Base-by-base conservation (phyloP, 2,797 vertebrate species). In the Neostethus bicornis region DNA sequence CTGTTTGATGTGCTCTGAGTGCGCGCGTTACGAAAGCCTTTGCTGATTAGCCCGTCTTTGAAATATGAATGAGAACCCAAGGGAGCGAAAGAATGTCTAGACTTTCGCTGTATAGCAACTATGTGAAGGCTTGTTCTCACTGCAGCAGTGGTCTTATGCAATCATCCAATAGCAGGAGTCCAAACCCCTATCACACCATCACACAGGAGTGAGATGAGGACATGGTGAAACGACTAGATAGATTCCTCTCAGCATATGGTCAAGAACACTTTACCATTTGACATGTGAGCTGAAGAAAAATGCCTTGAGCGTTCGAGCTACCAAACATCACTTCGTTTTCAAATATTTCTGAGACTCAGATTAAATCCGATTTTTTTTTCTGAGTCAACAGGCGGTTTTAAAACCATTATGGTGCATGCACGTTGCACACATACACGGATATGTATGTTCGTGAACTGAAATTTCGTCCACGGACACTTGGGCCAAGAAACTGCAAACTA, bases 51-150 rank as follows among this genome's bases (percentile, higher is more conserved):
- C 57, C 49, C 39, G 70, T 83, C 59, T 73, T 38, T 4, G 26
- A 34, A 23, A 69, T 77, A 60, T 73, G 79, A 82, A 70, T 61
- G 46, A 65, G 72, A 75, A 72, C 79, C 75, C 70, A 35, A 46
- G 70, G 70, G 75, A 73, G 74, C 58, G 29, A 59, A 71, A n/a
- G n/a, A 63, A 63, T 25, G 79, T 89, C 83, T 87, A 79, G 81
- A 87, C 78, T 51, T 68, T 77, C 69, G 42, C 65, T 53, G 56
- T 63, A 65, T 51, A 32, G 56, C 68, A 58, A 34, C 69, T 69
- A 59, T 51, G 62, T 78, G 51, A 56, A 73, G 73, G 47, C 66
- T 80, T 56, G 17, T 61, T 47, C 34, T 47, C 21, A 45, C 28
- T 38, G 50, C 59, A 53, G 57, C 68, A 58, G 37, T 38, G 48